Evolutionary conservation across 1,140 invertebrate species (phyloP), one percentile per base, ranked within the genome.

Genomic region (Phortica variegata): DNA sequence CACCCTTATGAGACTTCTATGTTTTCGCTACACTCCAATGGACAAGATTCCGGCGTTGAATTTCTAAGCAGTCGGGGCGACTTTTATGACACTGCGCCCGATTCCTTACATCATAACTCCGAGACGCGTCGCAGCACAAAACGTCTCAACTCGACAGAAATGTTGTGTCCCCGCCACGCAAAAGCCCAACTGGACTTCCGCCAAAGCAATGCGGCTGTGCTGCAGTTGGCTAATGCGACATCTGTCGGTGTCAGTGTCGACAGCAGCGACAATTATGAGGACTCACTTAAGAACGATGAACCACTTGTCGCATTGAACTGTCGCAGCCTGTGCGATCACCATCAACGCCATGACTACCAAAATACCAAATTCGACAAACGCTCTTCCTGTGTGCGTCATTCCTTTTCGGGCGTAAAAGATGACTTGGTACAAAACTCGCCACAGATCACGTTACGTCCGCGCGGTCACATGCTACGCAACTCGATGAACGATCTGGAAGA

Each of bases 11-110:
- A 88, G 69, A 84, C 84, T 39, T 86, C 85, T 49, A 79, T 86
- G 72, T 85, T 86, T 52, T 89, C 87, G 45, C 79, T 89, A 51
- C 86, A 88, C 79, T 90, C 88, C 48, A 89, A 87, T 60, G 86
- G 87, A 13, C 84, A 88, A 68, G 87, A 90, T 77, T 89, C 87
- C 6, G 88, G 87, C 26, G 88, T 90, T 53, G 84, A 75, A 42
- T 72, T 76, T 44, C 51, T 72, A 5, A 74, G 71, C 48, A 73
- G 68, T 33, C 83, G 33, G 80, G 84, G 10, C 79, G 85, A 59
- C 78, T 78, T 56, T 56, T 79, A 59, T 69, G 83, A 60, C 85
- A 87, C 74, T 80, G 84, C 54, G 84, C 86, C 75, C 81, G 85
- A 56, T 82, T 86, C 61, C 84, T 85, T 59, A 39, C 81, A 81